Percentiles rank a stretch among this genome's conserved stretches.
These are phyloP conservation scores for Chromobotia macracanthus DNA, from an alignment of 2,797 vertebrate species.

Conservation along the genomic window DNA sequence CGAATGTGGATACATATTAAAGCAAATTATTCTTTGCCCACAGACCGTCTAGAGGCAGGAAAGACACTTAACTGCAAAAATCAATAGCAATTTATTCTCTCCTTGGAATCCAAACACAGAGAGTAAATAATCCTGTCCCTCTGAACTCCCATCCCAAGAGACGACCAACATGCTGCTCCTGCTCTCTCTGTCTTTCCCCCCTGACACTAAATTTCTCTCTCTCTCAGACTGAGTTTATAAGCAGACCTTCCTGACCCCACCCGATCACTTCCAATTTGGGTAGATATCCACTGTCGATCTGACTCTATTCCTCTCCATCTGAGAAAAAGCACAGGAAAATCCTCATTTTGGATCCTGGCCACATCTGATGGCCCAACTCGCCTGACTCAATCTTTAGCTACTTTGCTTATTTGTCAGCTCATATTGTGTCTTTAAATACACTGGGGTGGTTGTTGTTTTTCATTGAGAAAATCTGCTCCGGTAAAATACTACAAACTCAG, in stretches of 20 bases:
- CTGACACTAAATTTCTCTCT: constrained; percentile 37
- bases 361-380: background rate
- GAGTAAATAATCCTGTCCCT: constrained; percentile 87
- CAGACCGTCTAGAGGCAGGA: constrained; percentile 72
- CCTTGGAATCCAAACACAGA: constrained; percentile 82
- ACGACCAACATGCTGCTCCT: constrained; percentile 49
- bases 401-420: background rate
- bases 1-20: constrained; percentile 65
- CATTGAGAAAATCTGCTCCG: background rate
- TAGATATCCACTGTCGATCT: constrained; percentile 51
- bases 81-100: constrained; percentile 91
- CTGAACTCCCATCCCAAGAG: constrained; percentile 76
- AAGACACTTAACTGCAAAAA: constrained; percentile 80
- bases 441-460: background rate
- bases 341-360: background rate
- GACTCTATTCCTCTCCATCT: constrained; percentile 27
- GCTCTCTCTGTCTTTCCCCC: constrained; percentile 54
- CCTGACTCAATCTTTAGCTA: constrained; percentile 1
- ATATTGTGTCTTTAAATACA: background rate
- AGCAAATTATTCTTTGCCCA: constrained; percentile 70
- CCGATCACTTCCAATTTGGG: constrained; percentile 49
- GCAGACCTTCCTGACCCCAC: constrained; percentile 44
- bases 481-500: background rate
- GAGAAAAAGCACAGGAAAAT: constrained; percentile 46
- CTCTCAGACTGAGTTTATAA: constrained; percentile 44